Evolutionary conservation across 2,888 invertebrate genomes (phyloP), one percentile per base, ranked within the genome.

Genomic region (Heteropelma amictum): DNA sequence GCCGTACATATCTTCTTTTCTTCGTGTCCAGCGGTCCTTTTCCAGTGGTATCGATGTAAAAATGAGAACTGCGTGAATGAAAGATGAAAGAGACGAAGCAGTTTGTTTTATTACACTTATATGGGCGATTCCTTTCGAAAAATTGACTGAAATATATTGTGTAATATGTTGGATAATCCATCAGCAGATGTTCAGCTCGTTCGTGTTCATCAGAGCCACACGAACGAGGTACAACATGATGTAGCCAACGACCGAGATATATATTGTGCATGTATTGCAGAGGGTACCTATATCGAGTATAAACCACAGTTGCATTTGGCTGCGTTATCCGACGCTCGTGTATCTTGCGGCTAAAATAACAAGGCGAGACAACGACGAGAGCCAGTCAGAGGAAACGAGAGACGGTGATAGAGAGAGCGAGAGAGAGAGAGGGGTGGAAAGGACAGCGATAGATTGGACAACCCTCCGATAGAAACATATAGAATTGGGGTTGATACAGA

Each of bases 301-400:
- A 67, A 53, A 54, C 38, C 8, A 19, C 19, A 28, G 28, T 42
- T 42, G 51, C 76, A 72, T 76, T 78, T 76, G 76, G 72, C 70
- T 33, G 60, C 72, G 76, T 77, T 77, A 77, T 67, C 61, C 78
- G 54, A 75, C 68, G 63, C 75, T 77, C 75, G 79, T 80, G 77
- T 74, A 79, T 80, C 75, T 71, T 78, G 77, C 61, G 78, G 79
- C 73, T 78, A 72, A 76, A 80, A 81, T 80, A 81, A 80, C 79
- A 80, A 69, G 68, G 64, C 68, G 68, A 51, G 70, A 68, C 68
- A 61, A 40, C 35, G 56, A 40, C 47, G 14, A 51, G 67, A 72
- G 8, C 10, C 8, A 28, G 7, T 30, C 1, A 30, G 28, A 30
- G 14, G 8, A n/a, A 8, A 17, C 28, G n/a, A 6, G 3, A 12